Conservation (phyloP, 2,888 invertebrate genomes). For the Leucophora obtusa region DNA sequence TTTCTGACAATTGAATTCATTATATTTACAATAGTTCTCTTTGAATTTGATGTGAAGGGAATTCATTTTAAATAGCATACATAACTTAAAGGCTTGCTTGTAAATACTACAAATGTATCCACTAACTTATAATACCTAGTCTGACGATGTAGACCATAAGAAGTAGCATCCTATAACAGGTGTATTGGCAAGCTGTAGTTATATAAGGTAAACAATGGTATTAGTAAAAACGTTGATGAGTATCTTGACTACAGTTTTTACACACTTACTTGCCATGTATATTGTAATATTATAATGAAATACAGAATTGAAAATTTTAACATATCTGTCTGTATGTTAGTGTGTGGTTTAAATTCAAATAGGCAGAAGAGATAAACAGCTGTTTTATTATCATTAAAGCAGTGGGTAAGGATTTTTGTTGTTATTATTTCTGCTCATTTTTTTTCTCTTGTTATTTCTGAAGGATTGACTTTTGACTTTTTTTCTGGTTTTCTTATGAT, state of each 20-base stretch:
- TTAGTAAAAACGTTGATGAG: slow-evolving; percentile 24
- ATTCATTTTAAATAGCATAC: too few relatives aligned
- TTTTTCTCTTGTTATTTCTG: slow-evolving; percentile 12
- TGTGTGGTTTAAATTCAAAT: slow-evolving; percentile 1
- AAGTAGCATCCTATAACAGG: slow-evolving; percentile 40
- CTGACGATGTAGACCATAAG: not conserved
- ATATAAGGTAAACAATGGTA: not conserved
- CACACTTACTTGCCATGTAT: not conserved
- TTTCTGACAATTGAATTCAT: too few relatives aligned
- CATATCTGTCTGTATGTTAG: slow-evolving; percentile 2
- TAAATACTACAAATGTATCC: not conserved
- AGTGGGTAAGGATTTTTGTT: slow-evolving; percentile 18
- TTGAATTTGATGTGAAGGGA: too few relatives aligned
- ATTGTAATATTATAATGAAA: not conserved
- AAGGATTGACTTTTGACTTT: slow-evolving; percentile 47
- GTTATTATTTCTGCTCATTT: slow-evolving; percentile 10
- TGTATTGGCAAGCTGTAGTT: slow-evolving; percentile 25
- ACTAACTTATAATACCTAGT: not conserved
- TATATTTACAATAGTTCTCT: too few relatives aligned
- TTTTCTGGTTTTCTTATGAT: slow-evolving; percentile 19
- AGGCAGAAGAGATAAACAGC: slow-evolving; percentile 45
- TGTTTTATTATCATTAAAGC: slow-evolving; percentile 38
- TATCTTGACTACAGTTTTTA: not conserved
- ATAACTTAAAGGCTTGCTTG: too few relatives aligned
- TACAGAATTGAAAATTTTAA: slow-evolving; percentile 9